phyloP scores from a whole-genome alignment of 2,797 vertebrate genomes.

The Darevskia nairensis region DNA sequence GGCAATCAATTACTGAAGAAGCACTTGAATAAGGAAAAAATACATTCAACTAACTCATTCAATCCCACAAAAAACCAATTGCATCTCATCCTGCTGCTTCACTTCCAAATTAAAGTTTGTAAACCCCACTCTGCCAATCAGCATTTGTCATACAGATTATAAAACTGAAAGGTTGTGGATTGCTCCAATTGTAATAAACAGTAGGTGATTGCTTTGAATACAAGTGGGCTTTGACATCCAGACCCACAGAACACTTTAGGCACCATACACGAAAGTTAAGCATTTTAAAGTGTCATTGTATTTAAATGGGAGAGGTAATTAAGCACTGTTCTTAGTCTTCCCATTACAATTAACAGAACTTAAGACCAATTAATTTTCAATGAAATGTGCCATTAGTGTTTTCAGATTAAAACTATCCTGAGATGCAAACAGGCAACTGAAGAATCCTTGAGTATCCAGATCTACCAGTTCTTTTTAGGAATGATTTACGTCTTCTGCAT shows the following conservation, averaged over 20 bases:
- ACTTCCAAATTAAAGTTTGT: accelerated
- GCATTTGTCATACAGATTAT: not conserved
- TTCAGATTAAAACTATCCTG: not conserved
- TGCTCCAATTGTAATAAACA: not conserved
- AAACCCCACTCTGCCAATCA: accelerated
- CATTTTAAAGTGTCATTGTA: not conserved
- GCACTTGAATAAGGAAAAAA: not conserved
- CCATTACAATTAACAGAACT: not conserved
- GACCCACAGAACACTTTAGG: not conserved
- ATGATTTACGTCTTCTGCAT: not conserved
- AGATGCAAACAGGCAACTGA: not conserved
- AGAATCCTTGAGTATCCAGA: not conserved
- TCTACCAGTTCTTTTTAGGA: not conserved
- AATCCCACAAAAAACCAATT: not conserved
- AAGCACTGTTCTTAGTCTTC: not conserved
- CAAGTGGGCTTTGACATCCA: not conserved
- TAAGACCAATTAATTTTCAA: not conserved
- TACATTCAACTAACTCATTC: not conserved
- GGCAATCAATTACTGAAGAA: not conserved
- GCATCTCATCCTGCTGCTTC: not conserved
- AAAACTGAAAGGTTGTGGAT: not conserved
- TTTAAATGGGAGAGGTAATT: not conserved
- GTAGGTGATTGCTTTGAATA: not conserved
- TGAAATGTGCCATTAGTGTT: not conserved
- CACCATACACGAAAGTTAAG: not conserved